Percentiles rank a stretch among this genome's conserved stretches.
These are phyloP conservation scores for Drosophila nebulosa DNA, from an alignment of 1,140 invertebrate genomes.

Conservation along the genomic window DNA sequence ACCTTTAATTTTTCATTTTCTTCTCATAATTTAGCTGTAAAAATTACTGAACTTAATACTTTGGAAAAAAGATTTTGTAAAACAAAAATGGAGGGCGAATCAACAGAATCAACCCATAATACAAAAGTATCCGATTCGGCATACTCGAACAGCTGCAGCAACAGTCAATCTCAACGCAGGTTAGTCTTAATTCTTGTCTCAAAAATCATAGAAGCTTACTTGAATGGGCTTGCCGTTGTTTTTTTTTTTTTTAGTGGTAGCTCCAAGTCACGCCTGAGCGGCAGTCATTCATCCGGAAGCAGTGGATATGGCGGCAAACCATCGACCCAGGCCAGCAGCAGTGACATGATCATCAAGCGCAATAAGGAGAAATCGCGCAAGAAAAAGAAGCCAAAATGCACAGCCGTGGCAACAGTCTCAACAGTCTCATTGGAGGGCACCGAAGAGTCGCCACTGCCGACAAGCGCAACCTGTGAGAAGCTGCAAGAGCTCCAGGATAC, in stretches of 20 bases:
- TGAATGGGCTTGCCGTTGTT: neutral
- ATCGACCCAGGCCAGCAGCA: constrained; percentile 82
- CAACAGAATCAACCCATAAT: constrained; percentile 78
- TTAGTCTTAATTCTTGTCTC: constrained; percentile 61
- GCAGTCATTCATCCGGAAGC: constrained; percentile 88
- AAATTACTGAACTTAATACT: neutral
- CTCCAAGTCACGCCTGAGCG: constrained; percentile 88
- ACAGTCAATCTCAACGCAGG: constrained; percentile 89
- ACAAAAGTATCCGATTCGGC: constrained; percentile 89
- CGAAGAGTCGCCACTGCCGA: constrained; percentile 19
- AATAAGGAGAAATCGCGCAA: constrained; percentile 82
- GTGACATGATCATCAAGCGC: constrained; percentile 81
- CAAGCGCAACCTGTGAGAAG: neutral
- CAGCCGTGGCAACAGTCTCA: constrained; percentile 24
- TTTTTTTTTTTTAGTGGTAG: constrained; percentile 83
- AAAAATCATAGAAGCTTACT: neutral
- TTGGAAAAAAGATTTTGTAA: neutral
- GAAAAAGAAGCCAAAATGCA: constrained; percentile 81
- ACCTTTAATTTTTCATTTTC: no score
- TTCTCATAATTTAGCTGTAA: neutral
- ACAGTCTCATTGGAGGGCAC: constrained; percentile 20
- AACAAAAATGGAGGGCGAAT: constrained; percentile 74
- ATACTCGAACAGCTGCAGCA: constrained; percentile 89
- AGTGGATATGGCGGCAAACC: constrained; percentile 88
- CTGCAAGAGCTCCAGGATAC: constrained; percentile 21